A percentile compares a stretch with the other conserved stretches of the same genome.
phyloP scores from a whole-genome alignment of 2,888 invertebrate genomes.

The Brachynemurus nebulosus region DNA sequence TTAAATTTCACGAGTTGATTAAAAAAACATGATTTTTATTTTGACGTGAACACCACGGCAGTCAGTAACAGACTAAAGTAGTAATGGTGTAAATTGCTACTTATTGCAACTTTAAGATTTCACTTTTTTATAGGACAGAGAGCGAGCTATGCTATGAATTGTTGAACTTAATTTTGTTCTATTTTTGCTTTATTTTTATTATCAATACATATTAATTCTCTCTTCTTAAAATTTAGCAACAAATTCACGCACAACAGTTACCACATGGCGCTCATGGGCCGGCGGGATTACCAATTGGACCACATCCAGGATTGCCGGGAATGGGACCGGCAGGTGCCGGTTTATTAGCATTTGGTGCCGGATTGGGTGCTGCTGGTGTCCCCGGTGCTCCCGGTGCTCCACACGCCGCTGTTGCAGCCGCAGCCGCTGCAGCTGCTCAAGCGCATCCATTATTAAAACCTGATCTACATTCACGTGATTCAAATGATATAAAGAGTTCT shows the following conservation, averaged over 20 bases:
- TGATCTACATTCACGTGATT: constrained; percentile 26
- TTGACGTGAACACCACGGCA: too few relatives aligned
- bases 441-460: constrained; percentile 29
- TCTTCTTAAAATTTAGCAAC: constrained; percentile 28
- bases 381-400: constrained; percentile 26
- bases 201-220: too few relatives aligned
- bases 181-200: too few relatives aligned
- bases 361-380: constrained; percentile 21
- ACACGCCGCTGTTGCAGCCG: constrained; percentile 21
- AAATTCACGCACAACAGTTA: constrained; percentile 32
- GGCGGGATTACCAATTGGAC: constrained; percentile 27
- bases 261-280: constrained; percentile 31
- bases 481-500: constrained; percentile 21
- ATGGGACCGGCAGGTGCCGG: constrained; percentile 28
- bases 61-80: too few relatives aligned
- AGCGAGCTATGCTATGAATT: too few relatives aligned
- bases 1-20: too few relatives aligned
- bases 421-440: constrained; percentile 17
- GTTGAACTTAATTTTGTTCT: too few relatives aligned
- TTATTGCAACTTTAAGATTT: too few relatives aligned
- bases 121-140: too few relatives aligned
- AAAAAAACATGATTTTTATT: too few relatives aligned
- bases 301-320: constrained; percentile 28
- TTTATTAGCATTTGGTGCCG: constrained; percentile 25
- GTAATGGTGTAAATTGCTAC: too few relatives aligned